Base-by-base conservation (phyloP, 2,797 vertebrate species). In the Masticophis lateralis region DNA sequence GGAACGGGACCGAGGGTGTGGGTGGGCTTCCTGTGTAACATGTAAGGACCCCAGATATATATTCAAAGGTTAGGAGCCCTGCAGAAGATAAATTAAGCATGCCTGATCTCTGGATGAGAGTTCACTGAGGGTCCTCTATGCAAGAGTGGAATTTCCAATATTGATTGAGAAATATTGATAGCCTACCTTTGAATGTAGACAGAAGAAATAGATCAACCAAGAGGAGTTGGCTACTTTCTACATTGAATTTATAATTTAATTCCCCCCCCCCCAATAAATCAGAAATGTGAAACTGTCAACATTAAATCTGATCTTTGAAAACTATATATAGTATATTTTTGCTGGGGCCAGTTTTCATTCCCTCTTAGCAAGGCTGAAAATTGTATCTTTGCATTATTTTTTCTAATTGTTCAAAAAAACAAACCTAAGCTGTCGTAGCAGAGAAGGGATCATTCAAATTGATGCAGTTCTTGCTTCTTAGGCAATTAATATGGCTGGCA, bases 401-500 rank as follows among this genome's bases (percentile, higher is more conserved):
- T 4, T 56, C 7, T 55, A 66, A 92, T 7, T 60, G 51, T n/a
- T 43, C 20, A 88, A 87, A 51, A 51, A 51, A 51, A 90, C 87
- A 83, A 79, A 88, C 94, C 74, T 91, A 47, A 51, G 11, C 28
- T 87, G 32, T 9, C 0, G 0, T 88, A 56, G 0, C 91, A 51
- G 87, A 28, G 12, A 61, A 13, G 12, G 22, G 91, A 60, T 0
- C 12, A 5, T 3, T 0, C 79, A 89, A 92, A 87, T 88, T 96
- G 27, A 97, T 12, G 60, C 74, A 63, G 25, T 87, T 8, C 47
- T 83, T 93, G 66, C 3, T 91, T 96, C 88, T 47, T 60, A 99
- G 97, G 97, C 98, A 37, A 97, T 98, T 79, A 94, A 96, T 92
- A 96, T 98, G 0, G 98, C 99, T 12, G 98, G 98, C 56, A 98